Conservation (phyloP, 2,797 vertebrate genomes). For the Gobio occitaniae region DNA sequence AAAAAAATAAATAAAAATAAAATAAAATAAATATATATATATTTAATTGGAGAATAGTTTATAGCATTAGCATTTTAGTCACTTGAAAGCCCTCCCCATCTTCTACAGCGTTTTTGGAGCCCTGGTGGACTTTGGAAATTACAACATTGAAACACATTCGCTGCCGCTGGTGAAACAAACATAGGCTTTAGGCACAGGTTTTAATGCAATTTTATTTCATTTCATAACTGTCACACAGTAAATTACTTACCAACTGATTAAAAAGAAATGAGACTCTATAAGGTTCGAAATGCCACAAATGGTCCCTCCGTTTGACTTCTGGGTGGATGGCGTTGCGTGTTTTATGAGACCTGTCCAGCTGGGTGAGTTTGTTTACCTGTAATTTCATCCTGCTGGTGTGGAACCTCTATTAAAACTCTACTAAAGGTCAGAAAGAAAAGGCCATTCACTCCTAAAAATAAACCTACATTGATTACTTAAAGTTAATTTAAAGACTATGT, state of each 20-base stretch:
- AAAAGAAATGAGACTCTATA: conserved; percentile 13
- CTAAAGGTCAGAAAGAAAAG: conserved; percentile 40
- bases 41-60: too few species aligned
- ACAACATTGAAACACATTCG: neutral
- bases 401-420: conserved; percentile 20
- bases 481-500: conserved; percentile 1
- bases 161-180: neutral
- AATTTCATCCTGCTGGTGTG: conserved; percentile 28
- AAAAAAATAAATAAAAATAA: too few species aligned
- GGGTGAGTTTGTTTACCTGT: conserved; percentile 27
- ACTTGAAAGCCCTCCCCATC: neutral
- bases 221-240: neutral
- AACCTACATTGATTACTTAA: conserved; percentile 32
- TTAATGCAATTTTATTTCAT: neutral
- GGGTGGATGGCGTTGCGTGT: neutral
- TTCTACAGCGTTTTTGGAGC: neutral
- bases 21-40: too few species aligned
- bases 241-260: conserved; percentile 20
- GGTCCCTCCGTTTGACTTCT: conserved; percentile 13
- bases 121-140: neutral
- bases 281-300: conserved; percentile 18
- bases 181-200: neutral
- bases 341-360: conserved; percentile 3
- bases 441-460: conserved; percentile 24
- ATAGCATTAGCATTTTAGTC: neutral